Evolutionary conservation across 2,888 invertebrate species (phyloP).

Genomic region (Oegoconia quadripuncta): DNA sequence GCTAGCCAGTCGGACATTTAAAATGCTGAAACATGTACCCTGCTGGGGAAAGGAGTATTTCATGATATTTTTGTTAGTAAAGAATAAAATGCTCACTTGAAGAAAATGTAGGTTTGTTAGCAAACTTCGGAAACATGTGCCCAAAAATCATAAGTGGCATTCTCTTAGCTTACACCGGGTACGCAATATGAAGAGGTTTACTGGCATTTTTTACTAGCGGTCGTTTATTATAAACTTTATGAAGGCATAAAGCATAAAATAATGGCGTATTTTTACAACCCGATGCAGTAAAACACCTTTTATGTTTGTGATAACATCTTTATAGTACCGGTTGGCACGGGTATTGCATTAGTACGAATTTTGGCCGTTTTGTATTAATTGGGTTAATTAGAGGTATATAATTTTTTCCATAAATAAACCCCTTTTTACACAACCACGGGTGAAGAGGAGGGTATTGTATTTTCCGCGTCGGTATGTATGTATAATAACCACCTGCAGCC

Average conservation of each 20-base stretch:
- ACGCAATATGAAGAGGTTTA: constrained; percentile 61
- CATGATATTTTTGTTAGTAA: too few relatives aligned
- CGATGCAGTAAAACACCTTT: constrained; percentile 72
- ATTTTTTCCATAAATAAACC: too few relatives aligned
- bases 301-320: constrained; percentile 58
- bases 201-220: constrained; percentile 55
- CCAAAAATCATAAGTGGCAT: constrained; percentile 36
- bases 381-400: too few relatives aligned
- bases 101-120: too few relatives aligned
- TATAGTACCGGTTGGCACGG: constrained; percentile 41
- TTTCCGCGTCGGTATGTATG: background rate
- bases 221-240: constrained; percentile 76
- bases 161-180: constrained; percentile 27
- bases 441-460: background rate
- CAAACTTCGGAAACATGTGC: too few relatives aligned
- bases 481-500: too few relatives aligned
- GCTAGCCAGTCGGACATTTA: too few relatives aligned
- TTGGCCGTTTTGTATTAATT: too few relatives aligned
- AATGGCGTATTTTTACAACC: constrained; percentile 70
- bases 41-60: too few relatives aligned
- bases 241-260: constrained; percentile 67
- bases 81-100: too few relatives aligned
- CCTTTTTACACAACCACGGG: background rate
- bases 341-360: constrained; percentile 30
- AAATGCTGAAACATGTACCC: too few relatives aligned